Percentiles rank a stretch among this genome's conserved stretches.
Conservation (phyloP, 2,888 invertebrate species). For the Drosophila mercatorum region DNA sequence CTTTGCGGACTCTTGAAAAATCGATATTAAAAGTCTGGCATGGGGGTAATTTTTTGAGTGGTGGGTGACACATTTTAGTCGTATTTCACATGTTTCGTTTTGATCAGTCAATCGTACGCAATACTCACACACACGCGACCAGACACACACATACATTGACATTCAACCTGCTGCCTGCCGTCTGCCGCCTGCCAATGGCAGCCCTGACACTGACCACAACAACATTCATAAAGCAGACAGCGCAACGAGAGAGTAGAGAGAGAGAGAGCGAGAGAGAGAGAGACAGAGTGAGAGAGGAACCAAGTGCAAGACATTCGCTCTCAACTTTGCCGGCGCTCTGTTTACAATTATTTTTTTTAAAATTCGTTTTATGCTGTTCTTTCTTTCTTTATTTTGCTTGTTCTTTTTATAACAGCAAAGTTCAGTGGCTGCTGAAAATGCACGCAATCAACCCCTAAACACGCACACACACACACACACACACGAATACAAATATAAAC, state of each 20-base stretch:
- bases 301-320: constrained; percentile 57
- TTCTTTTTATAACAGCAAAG: constrained; percentile 48
- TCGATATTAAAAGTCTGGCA: constrained; percentile 18
- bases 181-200: constrained; percentile 33
- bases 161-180: constrained; percentile 42
- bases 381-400: constrained; percentile 35
- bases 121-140: constrained; percentile 29
- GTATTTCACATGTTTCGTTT: constrained; percentile 50
- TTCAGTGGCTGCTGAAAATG: constrained; percentile 65
- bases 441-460: constrained; percentile 59
- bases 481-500: not conserved
- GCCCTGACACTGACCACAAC: constrained; percentile 77
- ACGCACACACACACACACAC: not conserved
- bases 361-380: constrained; percentile 21
- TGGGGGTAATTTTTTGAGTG: constrained; percentile 24
- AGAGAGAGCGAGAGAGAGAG: constrained; percentile 2
- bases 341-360: constrained; percentile 60
- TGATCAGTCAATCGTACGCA: constrained; percentile 66
- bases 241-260: constrained; percentile 5
- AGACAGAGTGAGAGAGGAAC: constrained; percentile 11
- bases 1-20: constrained; percentile 22
- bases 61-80: constrained; percentile 65
- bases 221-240: constrained; percentile 47
- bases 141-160: constrained; percentile 13
- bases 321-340: constrained; percentile 65